These are phyloP conservation scores for Periophthalmodon schlosseri DNA, from an alignment of 2,113 vertebrate species.

Conservation along the genomic window DNA sequence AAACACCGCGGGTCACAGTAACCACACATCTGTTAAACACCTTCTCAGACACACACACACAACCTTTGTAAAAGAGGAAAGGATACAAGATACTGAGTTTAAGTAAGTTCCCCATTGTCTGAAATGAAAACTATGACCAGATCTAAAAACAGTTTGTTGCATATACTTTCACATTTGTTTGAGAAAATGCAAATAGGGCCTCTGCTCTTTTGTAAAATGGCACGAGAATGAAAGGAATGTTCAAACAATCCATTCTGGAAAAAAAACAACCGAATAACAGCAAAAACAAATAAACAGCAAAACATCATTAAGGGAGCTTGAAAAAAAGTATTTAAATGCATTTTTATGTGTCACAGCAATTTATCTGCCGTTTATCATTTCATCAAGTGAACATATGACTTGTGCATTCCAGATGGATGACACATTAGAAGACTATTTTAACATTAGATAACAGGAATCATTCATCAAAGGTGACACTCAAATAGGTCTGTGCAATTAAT, in stretches of 20 bases:
- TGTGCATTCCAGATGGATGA: constrained; percentile 6
- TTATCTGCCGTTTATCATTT: not conserved
- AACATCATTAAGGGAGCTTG: too few species aligned
- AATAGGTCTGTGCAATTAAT: too few species aligned
- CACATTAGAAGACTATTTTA: not conserved
- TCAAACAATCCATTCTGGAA: not conserved
- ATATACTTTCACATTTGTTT: constrained; percentile 17
- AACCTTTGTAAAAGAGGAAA: constrained; percentile 12
- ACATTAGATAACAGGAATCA: not conserved
- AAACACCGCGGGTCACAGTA: constrained; percentile 20
- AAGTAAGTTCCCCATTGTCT: not conserved
- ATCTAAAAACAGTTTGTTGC: not conserved
- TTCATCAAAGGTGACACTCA: not conserved
- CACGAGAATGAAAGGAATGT: constrained; percentile 65
- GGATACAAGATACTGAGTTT: not conserved
- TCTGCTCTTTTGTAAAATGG: constrained; percentile 55
- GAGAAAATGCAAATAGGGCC: constrained; percentile 32
- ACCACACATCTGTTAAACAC: constrained; percentile 13
- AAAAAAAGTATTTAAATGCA: too few species aligned
- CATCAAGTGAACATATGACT: not conserved
- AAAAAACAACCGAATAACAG: not conserved
- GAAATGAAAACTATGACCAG: not conserved
- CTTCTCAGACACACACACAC: constrained; percentile 1
- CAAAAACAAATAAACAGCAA: too few species aligned
- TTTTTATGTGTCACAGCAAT: too few species aligned